Conservation (phyloP, 2,888 invertebrate genomes). For the Agrypnus murinus region DNA sequence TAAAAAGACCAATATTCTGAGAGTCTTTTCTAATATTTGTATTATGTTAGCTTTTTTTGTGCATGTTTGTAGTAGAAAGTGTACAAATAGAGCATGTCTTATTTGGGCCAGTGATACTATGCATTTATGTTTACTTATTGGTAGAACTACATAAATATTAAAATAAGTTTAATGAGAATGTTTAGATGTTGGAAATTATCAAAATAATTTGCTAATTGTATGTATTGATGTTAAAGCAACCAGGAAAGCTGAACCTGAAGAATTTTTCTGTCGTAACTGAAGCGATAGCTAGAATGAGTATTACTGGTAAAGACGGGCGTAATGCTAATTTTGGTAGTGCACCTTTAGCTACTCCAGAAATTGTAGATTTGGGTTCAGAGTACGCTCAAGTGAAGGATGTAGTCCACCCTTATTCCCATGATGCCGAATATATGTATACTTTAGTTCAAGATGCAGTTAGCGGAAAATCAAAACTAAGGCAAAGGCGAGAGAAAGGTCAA, state of each 20-base stretch:
- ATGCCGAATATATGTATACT: constrained; percentile 80
- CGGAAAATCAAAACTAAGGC: constrained; percentile 76
- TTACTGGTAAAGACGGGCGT: constrained; percentile 73
- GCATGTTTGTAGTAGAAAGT: too few relatives aligned
- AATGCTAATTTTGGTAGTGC: constrained; percentile 77
- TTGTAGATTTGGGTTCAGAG: constrained; percentile 83
- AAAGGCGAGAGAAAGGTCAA: constrained; percentile 79
- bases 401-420: constrained; percentile 69
- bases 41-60: too few relatives aligned
- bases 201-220: too few relatives aligned
- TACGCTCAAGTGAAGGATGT: constrained; percentile 80
- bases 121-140: too few relatives aligned
- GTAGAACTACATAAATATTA: too few relatives aligned
- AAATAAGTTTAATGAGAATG: too few relatives aligned
- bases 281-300: constrained; percentile 84
- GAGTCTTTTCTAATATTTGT: too few relatives aligned
- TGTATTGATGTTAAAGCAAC: constrained; percentile 76
- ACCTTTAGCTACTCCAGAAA: constrained; percentile 84
- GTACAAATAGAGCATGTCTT: too few relatives aligned
- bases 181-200: too few relatives aligned
- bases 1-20: too few relatives aligned
- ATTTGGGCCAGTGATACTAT: too few relatives aligned
- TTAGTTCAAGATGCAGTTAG: constrained; percentile 79
- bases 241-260: constrained; percentile 91
- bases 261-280: constrained; percentile 93